Conservation (phyloP, 2,797 vertebrate species). For the Hemitrygon akajei region DNA sequence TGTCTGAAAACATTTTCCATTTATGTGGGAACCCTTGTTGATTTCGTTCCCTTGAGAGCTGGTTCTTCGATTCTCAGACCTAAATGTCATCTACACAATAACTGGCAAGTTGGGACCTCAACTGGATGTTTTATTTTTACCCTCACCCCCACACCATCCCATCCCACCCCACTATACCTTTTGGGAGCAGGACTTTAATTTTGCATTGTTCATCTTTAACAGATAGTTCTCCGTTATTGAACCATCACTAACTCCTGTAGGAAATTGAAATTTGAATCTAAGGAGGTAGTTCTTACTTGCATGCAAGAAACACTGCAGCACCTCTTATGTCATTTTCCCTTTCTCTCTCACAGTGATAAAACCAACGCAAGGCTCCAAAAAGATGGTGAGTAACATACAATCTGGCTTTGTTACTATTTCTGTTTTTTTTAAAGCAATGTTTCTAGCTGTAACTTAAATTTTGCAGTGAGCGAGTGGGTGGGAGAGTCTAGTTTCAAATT, state of each 20-base stretch:
- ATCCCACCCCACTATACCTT: neutral
- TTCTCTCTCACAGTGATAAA: conserved; percentile 50
- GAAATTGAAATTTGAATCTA: neutral
- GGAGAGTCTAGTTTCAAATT: neutral
- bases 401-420: neutral
- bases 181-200: neutral
- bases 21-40: too few relatives aligned
- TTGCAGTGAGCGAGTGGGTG: neutral
- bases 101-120: neutral
- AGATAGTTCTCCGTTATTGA: neutral
- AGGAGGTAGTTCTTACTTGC: neutral
- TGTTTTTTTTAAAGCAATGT: neutral
- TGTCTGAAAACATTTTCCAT: too few relatives aligned
- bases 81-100: neutral
- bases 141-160: too few relatives aligned
- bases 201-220: neutral
- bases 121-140: neutral
- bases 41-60: too few relatives aligned
- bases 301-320: conserved; percentile 34
- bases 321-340: conserved; percentile 21
- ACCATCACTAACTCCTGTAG: neutral
- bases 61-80: neutral
- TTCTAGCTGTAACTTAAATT: neutral
- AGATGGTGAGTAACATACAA: conserved; percentile 57
- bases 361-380: conserved; percentile 54